Conservation (phyloP, 2,113 vertebrate species). For the Salvelinus fontinalis region DNA sequence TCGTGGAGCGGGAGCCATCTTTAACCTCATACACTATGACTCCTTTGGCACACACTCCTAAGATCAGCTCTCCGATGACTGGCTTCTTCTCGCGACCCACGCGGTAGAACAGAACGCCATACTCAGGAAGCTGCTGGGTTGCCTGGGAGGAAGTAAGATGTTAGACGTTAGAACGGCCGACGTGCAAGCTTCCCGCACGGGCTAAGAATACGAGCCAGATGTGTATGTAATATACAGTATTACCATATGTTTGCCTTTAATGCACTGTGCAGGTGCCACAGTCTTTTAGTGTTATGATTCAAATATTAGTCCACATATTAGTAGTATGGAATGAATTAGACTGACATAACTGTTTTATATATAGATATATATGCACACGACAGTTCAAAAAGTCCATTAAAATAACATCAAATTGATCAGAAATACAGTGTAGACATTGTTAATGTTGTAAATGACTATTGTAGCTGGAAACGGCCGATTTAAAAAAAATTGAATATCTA, state of each 20-base stretch:
- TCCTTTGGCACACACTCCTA: constrained; percentile 89
- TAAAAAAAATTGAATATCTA: too few species aligned
- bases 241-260: neutral
- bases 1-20: constrained; percentile 74
- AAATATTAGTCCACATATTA: too few species aligned
- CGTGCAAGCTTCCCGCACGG: neutral
- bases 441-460: too few species aligned
- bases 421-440: too few species aligned
- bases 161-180: neutral
- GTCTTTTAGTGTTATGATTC: too few species aligned
- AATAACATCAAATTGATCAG: too few species aligned
- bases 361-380: neutral
- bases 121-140: constrained; percentile 84
- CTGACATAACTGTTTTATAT: neutral
- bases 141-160: constrained; percentile 65
- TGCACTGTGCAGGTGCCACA: too few species aligned
- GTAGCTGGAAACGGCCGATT: too few species aligned
- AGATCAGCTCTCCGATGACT: constrained; percentile 71
- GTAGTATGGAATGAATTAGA: too few species aligned
- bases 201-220: neutral
- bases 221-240: neutral
- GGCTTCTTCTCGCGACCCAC: constrained; percentile 81
- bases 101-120: constrained; percentile 80
- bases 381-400: neutral
- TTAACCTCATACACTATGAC: constrained; percentile 83